phyloP scores from a whole-genome alignment of 2,113 vertebrate species.

The Cebus imitator region DNA sequence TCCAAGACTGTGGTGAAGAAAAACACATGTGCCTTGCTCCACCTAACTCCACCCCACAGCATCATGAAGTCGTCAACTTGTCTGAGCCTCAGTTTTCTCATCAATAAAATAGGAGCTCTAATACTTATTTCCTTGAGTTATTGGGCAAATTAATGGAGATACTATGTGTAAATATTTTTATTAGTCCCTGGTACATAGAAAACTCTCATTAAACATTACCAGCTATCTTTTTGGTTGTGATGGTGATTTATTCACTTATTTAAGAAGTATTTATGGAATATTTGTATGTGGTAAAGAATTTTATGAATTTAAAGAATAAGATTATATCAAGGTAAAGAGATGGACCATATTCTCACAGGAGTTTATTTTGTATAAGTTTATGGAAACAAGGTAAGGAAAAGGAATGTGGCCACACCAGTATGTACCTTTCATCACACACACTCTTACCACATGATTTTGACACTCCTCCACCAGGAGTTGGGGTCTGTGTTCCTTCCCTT shows the following conservation, averaged over 20 bases:
- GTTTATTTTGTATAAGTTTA: not conserved
- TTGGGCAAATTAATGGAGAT: too few relatives aligned
- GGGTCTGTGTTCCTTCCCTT: not conserved
- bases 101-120: not conserved
- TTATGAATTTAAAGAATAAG: not conserved
- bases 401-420: not conserved
- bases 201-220: not conserved
- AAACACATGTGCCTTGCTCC: rapidly evolving
- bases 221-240: not conserved
- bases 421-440: not conserved
- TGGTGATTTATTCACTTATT: not conserved
- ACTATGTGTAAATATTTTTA: not conserved
- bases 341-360: not conserved
- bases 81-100: not conserved
- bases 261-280: not conserved
- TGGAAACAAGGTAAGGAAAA: not conserved
- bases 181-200: not conserved
- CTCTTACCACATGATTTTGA: not conserved
- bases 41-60: not conserved
- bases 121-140: not conserved
- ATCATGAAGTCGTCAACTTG: not conserved
- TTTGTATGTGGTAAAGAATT: not conserved
- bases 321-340: not conserved
- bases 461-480: not conserved
- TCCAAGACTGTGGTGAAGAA: not conserved